Base-by-base conservation (phyloP, 2,797 vertebrate species). In the Psittacula echo region DNA sequence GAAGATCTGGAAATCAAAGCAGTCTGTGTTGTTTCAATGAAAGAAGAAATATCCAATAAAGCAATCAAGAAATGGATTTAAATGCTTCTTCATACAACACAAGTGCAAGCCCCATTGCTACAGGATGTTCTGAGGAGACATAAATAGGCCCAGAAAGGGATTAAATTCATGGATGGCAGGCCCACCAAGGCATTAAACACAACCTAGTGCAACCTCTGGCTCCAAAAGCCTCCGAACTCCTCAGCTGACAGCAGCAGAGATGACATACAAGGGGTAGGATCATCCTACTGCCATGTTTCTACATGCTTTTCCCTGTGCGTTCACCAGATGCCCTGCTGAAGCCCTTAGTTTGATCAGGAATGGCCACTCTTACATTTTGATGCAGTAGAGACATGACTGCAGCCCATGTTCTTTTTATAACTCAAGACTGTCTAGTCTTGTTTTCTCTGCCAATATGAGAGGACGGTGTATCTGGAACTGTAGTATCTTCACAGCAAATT, bases 101-200 rank as follows among this genome's bases (percentile, higher is more conserved):
- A 80, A 85, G 51, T 54, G 77, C 83, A 94, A 95, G 79, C 11
- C 18, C 13, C 71, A 73, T 39, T 87, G 74, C 67, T 88, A 70
- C 45, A 86, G 80, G 74, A 79, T 87, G 67, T 45, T 90, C 74
- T 85, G 67, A 92, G 67, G n/a, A 82, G 72, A 76, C 37, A 68
- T 64, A 88, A 88, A 86, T 44, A 87, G 60, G 44, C 79, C 90
- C 84, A 77, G 82, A 94, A 87, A 76, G 48, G 26, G 88, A 93
- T 93, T 86, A 93, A 87, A 90, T 92, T 87, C 71, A 82, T 3
- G 16, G 84, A 79, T 87, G 88, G 95, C 66, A 94, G 80, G 56
- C 18, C 60, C 56, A 89, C 87, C 60, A 90, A 51, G 44, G 74
- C 84, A 90, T 85, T 93, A 90, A 92, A 90, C 76, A 79, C 47